Base-by-base conservation (phyloP, 1,140 invertebrate genomes). In the Drosophila nannoptera region DNA sequence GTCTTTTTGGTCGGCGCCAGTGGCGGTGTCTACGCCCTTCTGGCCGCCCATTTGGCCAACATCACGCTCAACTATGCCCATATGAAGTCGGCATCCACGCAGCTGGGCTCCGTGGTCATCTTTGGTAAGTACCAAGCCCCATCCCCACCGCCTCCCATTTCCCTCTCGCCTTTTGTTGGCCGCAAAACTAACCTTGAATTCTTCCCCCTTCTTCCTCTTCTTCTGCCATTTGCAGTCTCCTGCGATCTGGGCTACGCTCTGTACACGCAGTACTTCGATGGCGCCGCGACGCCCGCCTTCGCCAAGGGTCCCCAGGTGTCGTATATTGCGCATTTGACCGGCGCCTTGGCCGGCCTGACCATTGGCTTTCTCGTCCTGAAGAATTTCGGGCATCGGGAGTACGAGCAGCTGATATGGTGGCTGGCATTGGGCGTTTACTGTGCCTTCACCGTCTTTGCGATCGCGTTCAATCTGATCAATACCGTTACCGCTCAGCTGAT, bases 381-480 rank as follows among this genome's bases (percentile, higher is more conserved):
- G 90, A 98, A 99, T 91, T 98, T 98, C 89, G 96, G 98, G 83
- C 96, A 97, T 88, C 94, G 96, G 62, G 92, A 97, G 0, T 96
- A 97, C 91, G 96, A 98, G 89, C 95, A 97, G 87, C 92, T 98
- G 45, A 92, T 98, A 62, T 98, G 97, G 96, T 98, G 97, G 97
- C 93, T 98, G 67, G 97, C 97, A 4, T 90, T 99, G 4, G 96
- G 96, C 11, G 94, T 98, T 2, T 99, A 98, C 90, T 94, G 95
- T 0, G 95, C 96, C 4, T 98, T 97, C 90, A 97, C 96, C 5
- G 93, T 97, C 14, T 98, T 98, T 90, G 96, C 97, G 46, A 92
- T 99, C 61, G 93, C 97, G 54, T 98, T 96, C 93, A 98, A 98
- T 90, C 88, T 97, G 46, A 94, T 96, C 91, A 94, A 95, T 81